phyloP scores from a whole-genome alignment of 2,113 vertebrate species.

The Aptenodytes patagonicus region DNA sequence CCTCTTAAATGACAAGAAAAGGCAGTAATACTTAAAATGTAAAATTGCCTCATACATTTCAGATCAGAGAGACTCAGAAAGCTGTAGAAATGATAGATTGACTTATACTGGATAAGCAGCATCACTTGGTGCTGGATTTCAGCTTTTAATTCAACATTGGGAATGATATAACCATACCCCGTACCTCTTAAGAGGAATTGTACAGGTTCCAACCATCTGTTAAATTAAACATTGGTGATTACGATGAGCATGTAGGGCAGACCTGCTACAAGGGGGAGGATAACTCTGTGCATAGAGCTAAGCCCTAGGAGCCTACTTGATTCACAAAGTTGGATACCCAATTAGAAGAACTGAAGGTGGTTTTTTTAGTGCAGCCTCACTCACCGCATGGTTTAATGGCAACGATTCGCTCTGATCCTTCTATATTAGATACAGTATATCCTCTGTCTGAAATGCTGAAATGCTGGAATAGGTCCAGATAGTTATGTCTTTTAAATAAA shows the following conservation, averaged over 20 bases:
- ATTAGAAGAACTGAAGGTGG: background rate
- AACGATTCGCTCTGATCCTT: accelerated
- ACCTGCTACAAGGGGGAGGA: background rate
- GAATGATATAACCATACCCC: constrained; percentile 42
- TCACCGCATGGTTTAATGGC: background rate
- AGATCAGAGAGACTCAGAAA: constrained; percentile 29
- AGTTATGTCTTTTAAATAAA: background rate
- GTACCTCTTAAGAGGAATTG: constrained; percentile 19
- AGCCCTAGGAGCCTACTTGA: background rate
- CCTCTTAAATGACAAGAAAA: background rate
- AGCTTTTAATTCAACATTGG: constrained; percentile 52
- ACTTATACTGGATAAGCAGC: constrained; percentile 20
- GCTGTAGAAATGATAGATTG: constrained; percentile 16
- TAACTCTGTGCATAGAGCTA: background rate
- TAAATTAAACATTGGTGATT: constrained; percentile 65
- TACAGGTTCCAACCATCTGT: constrained; percentile 58
- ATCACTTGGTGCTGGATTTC: constrained; percentile 58
- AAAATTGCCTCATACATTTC: constrained; percentile 1
- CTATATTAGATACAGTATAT: background rate
- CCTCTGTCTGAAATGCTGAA: background rate
- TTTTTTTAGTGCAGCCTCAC: background rate
- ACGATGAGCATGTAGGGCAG: constrained; percentile 36
- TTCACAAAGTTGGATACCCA: background rate
- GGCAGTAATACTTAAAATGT: background rate
- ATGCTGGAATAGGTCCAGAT: background rate